A percentile compares a stretch with the other conserved stretches of the same genome.
Conservation (phyloP, 2,797 vertebrate genomes). For the Eurystomus glaucurus region DNA sequence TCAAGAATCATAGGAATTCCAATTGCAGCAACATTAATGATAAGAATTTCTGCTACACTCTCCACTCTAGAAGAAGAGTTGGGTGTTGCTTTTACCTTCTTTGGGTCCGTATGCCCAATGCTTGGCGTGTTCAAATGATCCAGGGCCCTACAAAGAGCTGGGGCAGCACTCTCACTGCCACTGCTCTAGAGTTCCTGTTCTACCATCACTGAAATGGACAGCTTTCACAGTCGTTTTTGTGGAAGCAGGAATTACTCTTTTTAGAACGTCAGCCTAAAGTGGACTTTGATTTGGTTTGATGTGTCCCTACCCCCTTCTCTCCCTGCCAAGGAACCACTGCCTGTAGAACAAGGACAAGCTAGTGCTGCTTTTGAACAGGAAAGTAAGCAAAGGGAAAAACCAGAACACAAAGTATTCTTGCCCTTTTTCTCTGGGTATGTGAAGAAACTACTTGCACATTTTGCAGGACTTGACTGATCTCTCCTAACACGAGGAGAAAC, state of each 20-base stretch:
- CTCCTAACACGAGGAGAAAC: background rate
- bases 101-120: background rate
- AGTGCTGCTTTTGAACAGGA: background rate
- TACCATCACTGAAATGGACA: background rate
- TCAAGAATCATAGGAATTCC: background rate
- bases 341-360: background rate
- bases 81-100: background rate
- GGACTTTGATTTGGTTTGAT: background rate
- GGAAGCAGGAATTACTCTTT: background rate
- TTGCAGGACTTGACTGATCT: background rate
- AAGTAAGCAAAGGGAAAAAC: background rate
- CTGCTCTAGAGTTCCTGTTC: background rate
- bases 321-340: background rate
- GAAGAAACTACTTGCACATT: background rate
- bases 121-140: background rate
- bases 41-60: background rate
- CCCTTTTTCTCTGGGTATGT: background rate
- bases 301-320: fast-evolving
- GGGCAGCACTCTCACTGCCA: fast-evolving
- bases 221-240: background rate
- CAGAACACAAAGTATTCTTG: background rate
- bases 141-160: background rate
- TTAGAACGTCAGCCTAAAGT: background rate
- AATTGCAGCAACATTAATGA: background rate
- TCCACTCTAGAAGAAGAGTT: background rate